phyloP scores from a whole-genome alignment of 1,140 invertebrate genomes.

The Penaeus indicus region DNA sequence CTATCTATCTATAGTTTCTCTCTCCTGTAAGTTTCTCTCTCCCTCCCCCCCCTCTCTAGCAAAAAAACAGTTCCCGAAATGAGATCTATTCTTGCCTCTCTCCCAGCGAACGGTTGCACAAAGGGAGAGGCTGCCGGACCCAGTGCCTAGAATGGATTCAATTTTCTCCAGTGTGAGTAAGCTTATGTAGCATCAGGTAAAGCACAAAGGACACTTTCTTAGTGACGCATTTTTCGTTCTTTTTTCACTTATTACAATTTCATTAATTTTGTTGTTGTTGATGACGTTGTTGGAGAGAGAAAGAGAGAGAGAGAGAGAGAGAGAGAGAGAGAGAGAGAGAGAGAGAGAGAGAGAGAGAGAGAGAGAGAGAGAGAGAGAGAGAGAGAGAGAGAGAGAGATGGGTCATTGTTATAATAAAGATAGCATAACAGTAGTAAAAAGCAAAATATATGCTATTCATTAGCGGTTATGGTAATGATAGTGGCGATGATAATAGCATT shows the following conservation, averaged over 20 bases:
- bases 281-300: background rate
- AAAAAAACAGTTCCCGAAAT: background rate
- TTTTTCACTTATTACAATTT: background rate
- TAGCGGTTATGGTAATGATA: no score
- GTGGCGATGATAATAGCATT: no score
- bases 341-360: slow-evolving; percentile 2
- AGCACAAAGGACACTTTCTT: background rate
- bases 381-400: background rate
- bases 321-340: background rate
- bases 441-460: no score
- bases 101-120: background rate
- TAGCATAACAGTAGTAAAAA: no score
- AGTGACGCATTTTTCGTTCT: background rate
- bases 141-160: no score
- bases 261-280: no score
- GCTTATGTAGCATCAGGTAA: background rate
- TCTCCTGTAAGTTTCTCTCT: no score
- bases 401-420: no score
- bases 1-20: no score
- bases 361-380: background rate
- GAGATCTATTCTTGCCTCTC: background rate
- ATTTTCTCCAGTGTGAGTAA: no score
- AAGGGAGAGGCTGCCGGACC: background rate
- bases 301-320: background rate
- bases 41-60: no score